Base-by-base conservation (phyloP, 2,888 invertebrate genomes). In the Dyspetes luteomarginatus region DNA sequence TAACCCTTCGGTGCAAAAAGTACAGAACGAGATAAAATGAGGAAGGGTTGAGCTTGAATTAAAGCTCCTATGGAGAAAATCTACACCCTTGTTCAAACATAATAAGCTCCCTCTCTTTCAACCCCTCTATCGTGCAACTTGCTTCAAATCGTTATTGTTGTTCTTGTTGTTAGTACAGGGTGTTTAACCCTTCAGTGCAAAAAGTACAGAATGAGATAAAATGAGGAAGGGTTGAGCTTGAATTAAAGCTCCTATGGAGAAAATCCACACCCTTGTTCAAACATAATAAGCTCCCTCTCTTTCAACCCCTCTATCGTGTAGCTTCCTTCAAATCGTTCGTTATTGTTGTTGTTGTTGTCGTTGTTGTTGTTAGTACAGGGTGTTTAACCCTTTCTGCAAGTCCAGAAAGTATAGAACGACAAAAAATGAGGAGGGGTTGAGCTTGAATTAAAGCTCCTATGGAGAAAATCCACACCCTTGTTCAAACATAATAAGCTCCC, bases 1-100 rank as follows among this genome's bases (percentile, higher is more conserved):
- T n/a, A n/a, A n/a, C n/a, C n/a, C n/a, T n/a, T n/a, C n/a, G n/a
- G n/a, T n/a, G n/a, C n/a, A 50, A 60, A 72, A 62, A 9, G 50
- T 30, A 72, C 41, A 60, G 62, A 62, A n/a, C 52, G 41, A 36
- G 50, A 52, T 50, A 52, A 12, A 52, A 36, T 12, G 62, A 72
- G 60, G 26, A 36, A 41, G 85, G 85, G 74, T 80, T 72, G 82
- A n/a, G 65, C 85, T 88, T 88, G 88, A 88, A 89, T 89, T 90
- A 88, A 87, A 87, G 83, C 89, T 88, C 86, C 88, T 87, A 88
- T 84, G 79, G 72, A 85, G 82, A 83, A 62, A 82, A 84, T 84
- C 88, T 89, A 88, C 89, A 85, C 89, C 89, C 86, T n/a, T 88
- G 83, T 84, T 88, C 87, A 89, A 89, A 89, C 87, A 89, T 85